phyloP scores from a whole-genome alignment of 92 coral and sea anemone genomes.

The Phenganax stokvisi region DNA sequence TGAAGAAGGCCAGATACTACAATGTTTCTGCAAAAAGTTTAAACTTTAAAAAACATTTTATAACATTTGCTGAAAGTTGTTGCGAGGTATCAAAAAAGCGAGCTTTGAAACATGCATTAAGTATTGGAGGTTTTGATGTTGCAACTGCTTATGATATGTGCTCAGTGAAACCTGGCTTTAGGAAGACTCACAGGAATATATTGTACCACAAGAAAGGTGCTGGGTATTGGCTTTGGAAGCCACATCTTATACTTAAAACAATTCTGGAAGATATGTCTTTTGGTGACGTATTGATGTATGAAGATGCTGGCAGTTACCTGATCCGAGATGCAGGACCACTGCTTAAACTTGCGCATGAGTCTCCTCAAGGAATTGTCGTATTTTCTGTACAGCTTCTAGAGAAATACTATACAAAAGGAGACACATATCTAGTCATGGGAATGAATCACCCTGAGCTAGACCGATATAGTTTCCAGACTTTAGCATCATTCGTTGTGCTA shows the following conservation, averaged over 20 bases:
- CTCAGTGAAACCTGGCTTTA: constrained; percentile 22
- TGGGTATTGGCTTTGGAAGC: constrained; percentile 37
- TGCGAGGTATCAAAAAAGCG: constrained; percentile 29
- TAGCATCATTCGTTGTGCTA: constrained; percentile 15
- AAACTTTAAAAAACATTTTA: background rate
- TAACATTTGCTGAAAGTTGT: constrained; percentile 32
- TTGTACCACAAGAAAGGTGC: constrained; percentile 21
- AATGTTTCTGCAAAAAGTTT: constrained; percentile 20
- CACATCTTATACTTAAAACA: constrained; percentile 23
- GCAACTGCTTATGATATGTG: constrained; percentile 30
- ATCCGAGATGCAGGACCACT: constrained; percentile 20
- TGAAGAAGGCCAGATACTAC: background rate
- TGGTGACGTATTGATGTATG: constrained; percentile 27
- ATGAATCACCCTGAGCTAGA: constrained; percentile 22
- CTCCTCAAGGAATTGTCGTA: constrained; percentile 20
- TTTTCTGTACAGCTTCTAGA: constrained; percentile 22
- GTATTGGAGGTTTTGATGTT: constrained; percentile 20
- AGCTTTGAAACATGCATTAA: constrained; percentile 7
- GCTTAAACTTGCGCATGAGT: constrained; percentile 18
- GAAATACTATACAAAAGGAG: constrained; percentile 26
- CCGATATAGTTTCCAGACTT: background rate
- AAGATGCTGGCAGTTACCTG: constrained; percentile 34
- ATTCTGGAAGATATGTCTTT: constrained; percentile 17
- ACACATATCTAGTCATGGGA: constrained; percentile 17
- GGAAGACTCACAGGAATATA: constrained; percentile 15